phyloP scores from a whole-genome alignment of 2,113 vertebrate genomes.

The Herpailurus yagouaroundi region DNA sequence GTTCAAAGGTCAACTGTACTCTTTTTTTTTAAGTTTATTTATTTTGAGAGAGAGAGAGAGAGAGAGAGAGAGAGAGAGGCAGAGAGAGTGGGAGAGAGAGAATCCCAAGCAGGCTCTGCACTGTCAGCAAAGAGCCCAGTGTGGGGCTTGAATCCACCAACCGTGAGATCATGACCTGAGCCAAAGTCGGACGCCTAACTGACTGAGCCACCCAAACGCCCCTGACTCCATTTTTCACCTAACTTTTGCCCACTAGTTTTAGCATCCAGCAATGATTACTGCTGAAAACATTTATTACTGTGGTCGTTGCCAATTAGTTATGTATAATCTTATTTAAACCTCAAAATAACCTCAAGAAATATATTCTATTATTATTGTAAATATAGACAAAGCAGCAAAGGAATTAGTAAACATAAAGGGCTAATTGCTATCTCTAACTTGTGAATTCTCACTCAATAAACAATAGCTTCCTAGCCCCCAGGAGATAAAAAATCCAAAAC shows the following conservation, averaged over 20 bases:
- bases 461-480: not conserved
- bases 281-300: not conserved
- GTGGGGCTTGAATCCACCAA: too few relatives aligned
- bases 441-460: not conserved
- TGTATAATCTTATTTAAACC: not conserved
- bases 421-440: conserved; percentile 1
- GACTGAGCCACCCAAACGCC: too few relatives aligned
- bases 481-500: not conserved
- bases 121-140: too few relatives aligned
- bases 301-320: not conserved
- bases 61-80: too few relatives aligned
- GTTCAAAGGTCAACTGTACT: not conserved
- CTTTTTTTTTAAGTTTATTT: not conserved
- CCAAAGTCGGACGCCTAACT: too few relatives aligned
- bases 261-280: not conserved
- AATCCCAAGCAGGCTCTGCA: too few relatives aligned
- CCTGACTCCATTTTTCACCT: not conserved
- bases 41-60: too few relatives aligned
- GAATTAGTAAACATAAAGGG: not conserved
- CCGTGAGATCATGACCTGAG: too few relatives aligned
- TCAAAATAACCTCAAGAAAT: conserved; percentile 10
- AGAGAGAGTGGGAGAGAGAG: too few relatives aligned
- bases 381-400: conserved; percentile 14
- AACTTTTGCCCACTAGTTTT: not conserved
- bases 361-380: not conserved